phyloP scores from a whole-genome alignment of 1,140 invertebrate genomes.

The Cylas formicarius region DNA sequence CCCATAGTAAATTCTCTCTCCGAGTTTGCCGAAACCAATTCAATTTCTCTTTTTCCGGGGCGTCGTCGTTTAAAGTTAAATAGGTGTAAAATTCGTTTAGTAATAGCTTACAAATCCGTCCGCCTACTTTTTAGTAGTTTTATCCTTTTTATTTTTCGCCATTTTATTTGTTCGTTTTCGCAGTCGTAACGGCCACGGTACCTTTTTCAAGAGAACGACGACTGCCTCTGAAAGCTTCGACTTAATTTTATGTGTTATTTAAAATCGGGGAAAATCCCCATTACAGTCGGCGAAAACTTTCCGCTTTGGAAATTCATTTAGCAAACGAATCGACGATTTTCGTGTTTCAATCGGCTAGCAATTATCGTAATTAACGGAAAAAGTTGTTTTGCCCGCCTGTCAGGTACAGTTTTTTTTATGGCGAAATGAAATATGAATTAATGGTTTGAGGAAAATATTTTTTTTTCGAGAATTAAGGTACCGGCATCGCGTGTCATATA shows the following conservation, averaged over 20 bases:
- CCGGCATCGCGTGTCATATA: no score
- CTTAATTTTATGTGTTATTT: slow-evolving; percentile 38
- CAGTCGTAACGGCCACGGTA: slow-evolving; percentile 13
- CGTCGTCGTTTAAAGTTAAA: slow-evolving; percentile 39
- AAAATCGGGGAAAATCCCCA: slow-evolving; percentile 29
- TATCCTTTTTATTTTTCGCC: slow-evolving; percentile 17
- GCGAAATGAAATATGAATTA: no score
- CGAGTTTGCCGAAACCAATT: slow-evolving; percentile 27
- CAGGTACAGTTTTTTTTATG: no score
- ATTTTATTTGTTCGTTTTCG: slow-evolving; percentile 15
- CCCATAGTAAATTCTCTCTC: no score
- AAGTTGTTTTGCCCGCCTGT: neutral
- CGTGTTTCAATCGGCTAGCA: slow-evolving; percentile 27
- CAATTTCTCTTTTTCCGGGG: slow-evolving; percentile 25
- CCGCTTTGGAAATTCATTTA: slow-evolving; percentile 31
- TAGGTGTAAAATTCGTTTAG: slow-evolving; percentile 41
- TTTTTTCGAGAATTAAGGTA: no score
- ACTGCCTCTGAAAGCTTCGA: slow-evolving; percentile 22
- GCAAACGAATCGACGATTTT: slow-evolving; percentile 14
- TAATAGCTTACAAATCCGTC: slow-evolving; percentile 37
- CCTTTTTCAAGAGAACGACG: slow-evolving; percentile 15
- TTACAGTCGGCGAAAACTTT: slow-evolving; percentile 23
- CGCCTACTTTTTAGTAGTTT: slow-evolving; percentile 23
- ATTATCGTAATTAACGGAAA: slow-evolving; percentile 33
- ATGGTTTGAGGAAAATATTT: no score